phyloP scores from a whole-genome alignment of 2,888 invertebrate species.

The Lasioglossum leucozonium region DNA sequence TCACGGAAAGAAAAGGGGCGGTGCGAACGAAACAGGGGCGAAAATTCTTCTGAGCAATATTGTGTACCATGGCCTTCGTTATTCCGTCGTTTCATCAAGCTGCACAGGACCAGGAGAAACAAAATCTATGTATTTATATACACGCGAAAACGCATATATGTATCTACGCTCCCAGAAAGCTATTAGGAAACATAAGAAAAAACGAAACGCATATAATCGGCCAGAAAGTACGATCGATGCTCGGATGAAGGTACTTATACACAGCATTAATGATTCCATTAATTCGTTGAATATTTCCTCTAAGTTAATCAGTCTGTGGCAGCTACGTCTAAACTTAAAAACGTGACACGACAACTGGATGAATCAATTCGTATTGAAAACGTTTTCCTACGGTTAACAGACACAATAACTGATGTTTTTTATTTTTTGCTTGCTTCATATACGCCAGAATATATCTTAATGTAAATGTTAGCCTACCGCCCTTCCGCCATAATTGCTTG shows the following conservation, averaged over 20 bases:
- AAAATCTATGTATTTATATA: background rate
- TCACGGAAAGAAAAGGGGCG: constrained; percentile 22
- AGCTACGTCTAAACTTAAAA: constrained; percentile 59
- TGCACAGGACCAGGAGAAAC: constrained; percentile 45
- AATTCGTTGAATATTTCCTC: constrained; percentile 59
- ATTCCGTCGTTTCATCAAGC: constrained; percentile 55
- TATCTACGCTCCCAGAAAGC: constrained; percentile 32
- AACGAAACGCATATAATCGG: constrained; percentile 26
- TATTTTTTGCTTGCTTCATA: constrained; percentile 37
- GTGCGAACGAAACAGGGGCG: constrained; percentile 44
- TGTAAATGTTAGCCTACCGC: constrained; percentile 55
- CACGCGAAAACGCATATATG: background rate
- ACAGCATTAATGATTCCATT: constrained; percentile 57
- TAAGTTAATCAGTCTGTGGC: constrained; percentile 62
- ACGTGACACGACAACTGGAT: constrained; percentile 50
- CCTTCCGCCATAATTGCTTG: constrained; percentile 54
- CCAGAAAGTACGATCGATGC: constrained; percentile 50
- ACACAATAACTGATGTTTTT: constrained; percentile 47
- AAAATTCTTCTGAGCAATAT: constrained; percentile 56
- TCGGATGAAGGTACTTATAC: constrained; percentile 52
- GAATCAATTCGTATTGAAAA: constrained; percentile 53
- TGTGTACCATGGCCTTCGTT: constrained; percentile 43
- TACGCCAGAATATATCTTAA: constrained; percentile 58
- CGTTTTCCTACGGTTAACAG: constrained; percentile 46
- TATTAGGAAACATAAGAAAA: constrained; percentile 19